phyloP scores from a whole-genome alignment of 2,113 vertebrate genomes.

The Coturnix japonica region DNA sequence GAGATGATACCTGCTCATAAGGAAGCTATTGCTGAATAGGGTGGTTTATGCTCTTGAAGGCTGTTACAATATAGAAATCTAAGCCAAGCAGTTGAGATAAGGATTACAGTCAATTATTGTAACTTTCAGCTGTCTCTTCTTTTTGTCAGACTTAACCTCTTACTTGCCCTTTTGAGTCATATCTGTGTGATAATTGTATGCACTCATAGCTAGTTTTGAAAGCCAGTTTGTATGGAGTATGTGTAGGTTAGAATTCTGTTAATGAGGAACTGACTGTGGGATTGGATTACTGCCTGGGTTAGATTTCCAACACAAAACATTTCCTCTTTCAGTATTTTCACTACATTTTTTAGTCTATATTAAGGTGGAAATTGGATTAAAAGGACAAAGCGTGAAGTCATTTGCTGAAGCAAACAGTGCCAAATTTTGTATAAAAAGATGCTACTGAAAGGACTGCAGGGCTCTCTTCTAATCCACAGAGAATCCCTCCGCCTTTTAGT shows the following conservation, averaged over 20 bases:
- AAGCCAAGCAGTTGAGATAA: background rate
- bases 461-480: conserved; percentile 40
- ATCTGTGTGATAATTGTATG: background rate
- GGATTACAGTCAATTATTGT: background rate
- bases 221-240: background rate
- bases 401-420: conserved; percentile 56
- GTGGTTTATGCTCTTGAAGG: background rate
- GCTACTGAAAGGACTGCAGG: background rate
- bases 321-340: conserved; percentile 48
- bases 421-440: conserved; percentile 57
- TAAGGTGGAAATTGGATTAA: conserved; percentile 67
- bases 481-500: conserved; percentile 36
- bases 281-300: conserved; percentile 46
- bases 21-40: background rate
- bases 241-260: background rate
- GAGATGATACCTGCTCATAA: background rate
- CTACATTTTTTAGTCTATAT: conserved; percentile 40
- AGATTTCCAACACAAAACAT: conserved; percentile 6
- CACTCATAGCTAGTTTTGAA: background rate
- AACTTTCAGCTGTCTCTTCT: background rate
- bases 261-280: conserved; percentile 22
- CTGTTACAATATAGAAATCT: background rate
- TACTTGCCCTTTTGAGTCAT: background rate
- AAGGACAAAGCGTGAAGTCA: conserved; percentile 51
- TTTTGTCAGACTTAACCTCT: background rate